phyloP scores from a whole-genome alignment of 2,888 invertebrate species.

The Fabriciana adippe region DNA sequence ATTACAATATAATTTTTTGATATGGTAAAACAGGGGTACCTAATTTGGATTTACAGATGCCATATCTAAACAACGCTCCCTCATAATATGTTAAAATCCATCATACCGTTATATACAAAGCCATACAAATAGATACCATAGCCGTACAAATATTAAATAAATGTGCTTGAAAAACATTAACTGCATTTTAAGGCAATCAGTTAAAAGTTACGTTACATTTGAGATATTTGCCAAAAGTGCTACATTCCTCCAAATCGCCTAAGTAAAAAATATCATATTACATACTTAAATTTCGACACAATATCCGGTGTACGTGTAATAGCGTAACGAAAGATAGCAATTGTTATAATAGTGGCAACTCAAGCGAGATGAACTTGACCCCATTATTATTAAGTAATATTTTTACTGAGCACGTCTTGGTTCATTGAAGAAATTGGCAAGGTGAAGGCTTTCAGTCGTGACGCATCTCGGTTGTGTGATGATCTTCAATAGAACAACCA shows the following conservation, averaged over 20 bases:
- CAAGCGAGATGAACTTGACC: conserved; percentile 57
- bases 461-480: conserved; percentile 19
- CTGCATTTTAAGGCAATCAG: no score
- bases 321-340: conserved; percentile 34
- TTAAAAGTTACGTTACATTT: not conserved
- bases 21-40: no score
- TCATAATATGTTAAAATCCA: no score
- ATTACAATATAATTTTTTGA: no score
- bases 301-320: conserved; percentile 32
- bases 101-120: no score
- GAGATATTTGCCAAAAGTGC: not conserved
- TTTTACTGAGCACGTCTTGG: conserved; percentile 47
- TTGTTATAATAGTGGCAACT: conserved; percentile 38
- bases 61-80: no score
- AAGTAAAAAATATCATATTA: conserved; percentile 16
- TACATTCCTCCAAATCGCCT: conserved; percentile 7
- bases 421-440: conserved; percentile 48
- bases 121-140: no score
- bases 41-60: no score
- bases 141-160: no score
- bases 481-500: not conserved
- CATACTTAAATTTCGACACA: conserved; percentile 31
- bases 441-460: conserved; percentile 47
- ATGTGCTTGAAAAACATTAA: no score
- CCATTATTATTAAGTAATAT: conserved; percentile 53